phyloP scores from a whole-genome alignment of 2,888 invertebrate genomes.

The Dysmachus trigonus region DNA sequence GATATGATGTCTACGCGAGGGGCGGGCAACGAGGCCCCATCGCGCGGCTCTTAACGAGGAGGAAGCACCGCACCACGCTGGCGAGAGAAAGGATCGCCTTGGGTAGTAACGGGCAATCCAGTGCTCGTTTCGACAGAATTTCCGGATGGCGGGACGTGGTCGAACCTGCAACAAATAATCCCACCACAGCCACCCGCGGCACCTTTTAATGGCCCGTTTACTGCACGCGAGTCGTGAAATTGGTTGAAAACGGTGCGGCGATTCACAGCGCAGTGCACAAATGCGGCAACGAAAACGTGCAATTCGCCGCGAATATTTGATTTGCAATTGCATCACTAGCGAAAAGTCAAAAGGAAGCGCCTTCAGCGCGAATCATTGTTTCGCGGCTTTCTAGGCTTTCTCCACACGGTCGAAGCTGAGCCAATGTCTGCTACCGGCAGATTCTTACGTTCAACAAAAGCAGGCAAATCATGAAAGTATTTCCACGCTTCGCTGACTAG shows the following conservation, averaged over 20 bases:
- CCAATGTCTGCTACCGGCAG: neutral
- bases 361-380: slow-evolving; percentile 6
- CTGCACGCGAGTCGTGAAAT: neutral
- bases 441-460: neutral
- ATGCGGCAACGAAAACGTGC: slow-evolving; percentile 11
- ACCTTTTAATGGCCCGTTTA: slow-evolving; percentile 2
- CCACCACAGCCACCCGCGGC: neutral
- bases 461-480: slow-evolving; percentile 5
- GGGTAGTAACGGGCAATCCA: neutral
- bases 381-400: neutral
- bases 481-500: neutral
- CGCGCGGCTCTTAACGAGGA: slow-evolving; percentile 1
- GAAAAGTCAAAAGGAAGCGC: slow-evolving; percentile 10
- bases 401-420: neutral
- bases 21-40: neutral
- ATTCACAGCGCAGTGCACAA: neutral
- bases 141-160: neutral
- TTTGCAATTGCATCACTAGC: slow-evolving; percentile 18
- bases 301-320: slow-evolving; percentile 17
- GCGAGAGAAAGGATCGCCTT: slow-evolving; percentile 16
- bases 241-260: neutral
- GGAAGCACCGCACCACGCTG: neutral
- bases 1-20: neutral
- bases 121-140: neutral
- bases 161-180: slow-evolving; percentile 2